phyloP scores from a whole-genome alignment of 2,797 vertebrate species.

The Gymnodraco acuticeps region DNA sequence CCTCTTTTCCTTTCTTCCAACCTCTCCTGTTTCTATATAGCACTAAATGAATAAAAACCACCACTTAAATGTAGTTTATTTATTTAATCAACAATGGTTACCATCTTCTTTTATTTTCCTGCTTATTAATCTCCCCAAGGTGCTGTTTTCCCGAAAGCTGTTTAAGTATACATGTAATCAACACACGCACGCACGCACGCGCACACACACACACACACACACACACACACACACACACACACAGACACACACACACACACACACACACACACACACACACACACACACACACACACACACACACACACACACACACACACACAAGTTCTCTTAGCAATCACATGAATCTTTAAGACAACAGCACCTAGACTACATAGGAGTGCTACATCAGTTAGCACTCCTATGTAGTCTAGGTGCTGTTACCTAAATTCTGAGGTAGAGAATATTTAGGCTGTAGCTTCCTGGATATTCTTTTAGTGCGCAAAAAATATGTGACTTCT shows the following conservation, averaged over 20 bases:
- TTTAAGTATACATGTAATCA: background rate
- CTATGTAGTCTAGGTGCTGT: background rate
- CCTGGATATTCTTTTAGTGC: no score
- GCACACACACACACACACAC: background rate
- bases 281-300: background rate
- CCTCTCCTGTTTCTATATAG: background rate
- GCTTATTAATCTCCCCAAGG: slow-evolving; percentile 11
- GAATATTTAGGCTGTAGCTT: no score
- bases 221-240: background rate
- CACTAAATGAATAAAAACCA: background rate
- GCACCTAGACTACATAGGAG: background rate
- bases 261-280: background rate
- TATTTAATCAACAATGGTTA: background rate
- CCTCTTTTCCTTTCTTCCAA: background rate
- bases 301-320: background rate
- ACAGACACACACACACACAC: background rate
- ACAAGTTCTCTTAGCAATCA: background rate
- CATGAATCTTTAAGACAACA: slow-evolving; percentile 8
- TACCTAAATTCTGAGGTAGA: no score
- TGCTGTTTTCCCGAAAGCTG: background rate
- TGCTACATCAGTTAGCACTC: background rate
- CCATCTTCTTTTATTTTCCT: background rate
- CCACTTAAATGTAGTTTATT: slow-evolving; percentile 4
- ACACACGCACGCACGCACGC: background rate
- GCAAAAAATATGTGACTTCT: no score